Percentiles rank a stretch among this genome's conserved stretches.
Conservation (phyloP, 2,797 vertebrate species). For the Merluccius polli region DNA sequence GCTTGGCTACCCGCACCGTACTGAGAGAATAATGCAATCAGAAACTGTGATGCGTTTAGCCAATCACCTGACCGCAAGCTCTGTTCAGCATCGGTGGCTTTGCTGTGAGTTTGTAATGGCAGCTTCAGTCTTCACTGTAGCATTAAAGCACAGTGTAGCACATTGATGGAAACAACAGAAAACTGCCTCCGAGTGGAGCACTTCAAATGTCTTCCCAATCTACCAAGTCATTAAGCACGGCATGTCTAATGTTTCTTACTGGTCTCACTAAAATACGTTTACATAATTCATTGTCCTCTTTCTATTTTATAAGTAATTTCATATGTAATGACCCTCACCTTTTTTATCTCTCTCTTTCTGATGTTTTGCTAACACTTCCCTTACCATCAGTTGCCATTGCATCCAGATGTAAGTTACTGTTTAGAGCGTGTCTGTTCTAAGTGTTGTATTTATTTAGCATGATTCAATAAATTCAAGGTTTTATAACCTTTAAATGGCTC, state of each 20-base stretch:
- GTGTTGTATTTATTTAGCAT: not conserved
- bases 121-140: not conserved
- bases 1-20: not conserved
- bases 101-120: not conserved
- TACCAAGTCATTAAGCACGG: too few relatives aligned
- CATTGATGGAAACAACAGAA: too few relatives aligned
- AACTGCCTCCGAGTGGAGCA: too few relatives aligned
- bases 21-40: not conserved
- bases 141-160: too few relatives aligned
- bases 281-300: not conserved
- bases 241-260: too few relatives aligned
- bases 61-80: not conserved
- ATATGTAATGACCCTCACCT: not conserved
- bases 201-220: too few relatives aligned
- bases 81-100: not conserved
- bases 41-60: not conserved
- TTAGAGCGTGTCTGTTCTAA: not conserved
- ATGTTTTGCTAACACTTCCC: not conserved
- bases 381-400: not conserved
- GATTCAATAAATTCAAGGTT: not conserved
- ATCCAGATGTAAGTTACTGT: constrained; percentile 14
- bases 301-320: too few relatives aligned
- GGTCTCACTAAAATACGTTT: too few relatives aligned
- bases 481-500: too few relatives aligned
- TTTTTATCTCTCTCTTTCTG: not conserved